Percentiles rank a stretch among this genome's conserved stretches.
Evolutionary conservation across 2,888 invertebrate genomes (phyloP).

Genomic region (Serripes groenlandicus): DNA sequence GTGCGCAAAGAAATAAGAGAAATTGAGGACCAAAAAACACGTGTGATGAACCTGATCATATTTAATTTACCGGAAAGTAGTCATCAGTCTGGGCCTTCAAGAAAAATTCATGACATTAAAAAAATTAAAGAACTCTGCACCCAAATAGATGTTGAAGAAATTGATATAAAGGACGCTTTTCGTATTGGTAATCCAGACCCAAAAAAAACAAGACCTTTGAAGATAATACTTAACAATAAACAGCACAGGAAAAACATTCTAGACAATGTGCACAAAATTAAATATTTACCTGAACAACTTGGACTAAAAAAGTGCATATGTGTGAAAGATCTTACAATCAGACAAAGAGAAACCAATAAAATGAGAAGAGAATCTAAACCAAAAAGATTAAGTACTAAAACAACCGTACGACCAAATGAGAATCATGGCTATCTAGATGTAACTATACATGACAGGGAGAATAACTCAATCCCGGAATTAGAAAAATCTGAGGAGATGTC

Average conservation of each 20-base stretch:
- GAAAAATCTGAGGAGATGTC: too few species aligned
- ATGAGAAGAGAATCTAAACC: too few species aligned
- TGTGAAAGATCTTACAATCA: not conserved
- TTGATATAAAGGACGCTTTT: not conserved
- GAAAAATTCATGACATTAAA: not conserved
- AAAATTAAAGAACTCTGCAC: slow-evolving; percentile 1
- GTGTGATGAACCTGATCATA: not conserved
- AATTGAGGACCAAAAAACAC: not conserved
- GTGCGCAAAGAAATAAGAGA: not conserved
- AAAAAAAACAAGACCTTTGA: not conserved
- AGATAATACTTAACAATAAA: slow-evolving; percentile 7
- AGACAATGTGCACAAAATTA: not conserved
- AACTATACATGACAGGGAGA: too few species aligned
- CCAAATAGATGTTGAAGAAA: not conserved
- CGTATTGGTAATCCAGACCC: not conserved
- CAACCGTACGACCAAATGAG: too few species aligned
- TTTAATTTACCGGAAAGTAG: not conserved
- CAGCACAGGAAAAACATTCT: slow-evolving; percentile 6
- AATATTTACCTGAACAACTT: not conserved
- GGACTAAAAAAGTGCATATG: not conserved
- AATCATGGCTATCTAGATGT: too few species aligned
- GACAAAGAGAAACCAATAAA: not conserved
- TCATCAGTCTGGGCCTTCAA: not conserved
- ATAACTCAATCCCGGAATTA: too few species aligned
- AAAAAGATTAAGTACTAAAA: too few species aligned